Evolutionary conservation across 2,113 vertebrate species (phyloP), one percentile per base, ranked within the genome.

Genomic region (Lepus timidus): DNA sequence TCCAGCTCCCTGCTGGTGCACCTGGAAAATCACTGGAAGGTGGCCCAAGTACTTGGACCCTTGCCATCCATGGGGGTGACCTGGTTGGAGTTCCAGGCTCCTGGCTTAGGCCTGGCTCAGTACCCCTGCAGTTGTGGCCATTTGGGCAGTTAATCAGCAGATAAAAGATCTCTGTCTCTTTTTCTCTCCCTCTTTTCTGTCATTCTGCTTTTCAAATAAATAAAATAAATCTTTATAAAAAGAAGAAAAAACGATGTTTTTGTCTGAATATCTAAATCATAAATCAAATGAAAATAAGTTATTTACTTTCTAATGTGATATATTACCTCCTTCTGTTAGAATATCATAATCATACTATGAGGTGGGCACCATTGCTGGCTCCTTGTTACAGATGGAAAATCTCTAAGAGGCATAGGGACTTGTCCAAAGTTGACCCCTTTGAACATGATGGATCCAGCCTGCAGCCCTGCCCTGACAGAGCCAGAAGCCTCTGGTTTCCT

Each of bases 201-300:
- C 44, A 44, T 7, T 20, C 55, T 58, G 55, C 55, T 19, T 58
- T 58, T 19, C 55, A 58, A 14, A 58, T 58, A 58, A 58, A 58
- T 58, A 19, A 58, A 58, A 14, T 19, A 17, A 44, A 8, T 7
- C 44, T 44, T 7, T 44, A 44, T 44, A 44, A 44, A 44, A 44
- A 44, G 6, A 44, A 44, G 44, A 44, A 44, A 94, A 74, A 90
- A 36, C 65, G 27, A 79, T n/a, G 16, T 78, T 36, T 25, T 52
- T 87, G 75, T n/a, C 36, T 20, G n/a, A 82, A 87, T 79, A 83
- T 75, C 90, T 92, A 80, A 95, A 52, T 44, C 58, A 27, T 88
- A 70, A 82, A 25, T 91, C 67, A 62, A 62, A 68, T n/a, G 5
- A 83, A 92, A 88, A 75, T 87, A 67, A 75, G 23, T 65, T 58